These are phyloP conservation scores for Sebastolobus alascanus DNA, from an alignment of 2,797 vertebrate species.

Conservation along the genomic window DNA sequence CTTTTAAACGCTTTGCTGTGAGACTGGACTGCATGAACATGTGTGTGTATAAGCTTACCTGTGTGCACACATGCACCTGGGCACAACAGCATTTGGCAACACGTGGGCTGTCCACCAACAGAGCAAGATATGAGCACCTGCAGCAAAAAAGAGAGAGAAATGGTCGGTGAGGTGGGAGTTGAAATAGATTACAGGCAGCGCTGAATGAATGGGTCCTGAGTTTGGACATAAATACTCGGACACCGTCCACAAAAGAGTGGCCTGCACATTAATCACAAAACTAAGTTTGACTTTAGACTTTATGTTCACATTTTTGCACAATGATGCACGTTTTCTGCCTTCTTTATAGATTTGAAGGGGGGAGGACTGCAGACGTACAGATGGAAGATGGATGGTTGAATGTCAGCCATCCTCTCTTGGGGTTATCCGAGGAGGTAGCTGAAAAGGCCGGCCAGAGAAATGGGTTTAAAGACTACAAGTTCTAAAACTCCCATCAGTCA, in stretches of 20 bases:
- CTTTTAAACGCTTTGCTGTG: too few relatives aligned
- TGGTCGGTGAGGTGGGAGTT: constrained; percentile 6
- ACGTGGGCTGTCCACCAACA: neutral
- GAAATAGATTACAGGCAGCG: neutral
- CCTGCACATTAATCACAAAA: constrained; percentile 28
- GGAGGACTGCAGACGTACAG: constrained; percentile 21
- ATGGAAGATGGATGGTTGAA: constrained; percentile 41
- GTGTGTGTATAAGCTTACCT: constrained; percentile 31
- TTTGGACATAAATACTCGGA: constrained; percentile 18
- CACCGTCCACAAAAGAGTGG: neutral
- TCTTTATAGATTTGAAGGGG: constrained; percentile 29
- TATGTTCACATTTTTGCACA: constrained; percentile 26
- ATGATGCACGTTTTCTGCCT: constrained; percentile 31
- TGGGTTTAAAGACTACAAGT: constrained; percentile 21
- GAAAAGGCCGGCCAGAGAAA: constrained; percentile 25
- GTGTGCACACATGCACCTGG: constrained; percentile 9
- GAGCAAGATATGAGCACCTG: constrained; percentile 35
- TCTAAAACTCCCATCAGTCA: constrained; percentile 46
- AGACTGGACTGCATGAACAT: neutral
- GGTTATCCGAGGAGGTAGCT: constrained; percentile 43
- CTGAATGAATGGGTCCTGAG: neutral
- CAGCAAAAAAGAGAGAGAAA: constrained; percentile 14
- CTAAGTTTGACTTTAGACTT: constrained; percentile 39
- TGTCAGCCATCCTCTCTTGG: constrained; percentile 24
- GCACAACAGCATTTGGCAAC: neutral